Base-by-base conservation (phyloP, 2,888 invertebrate species). In the Hydropsyche betteni region DNA sequence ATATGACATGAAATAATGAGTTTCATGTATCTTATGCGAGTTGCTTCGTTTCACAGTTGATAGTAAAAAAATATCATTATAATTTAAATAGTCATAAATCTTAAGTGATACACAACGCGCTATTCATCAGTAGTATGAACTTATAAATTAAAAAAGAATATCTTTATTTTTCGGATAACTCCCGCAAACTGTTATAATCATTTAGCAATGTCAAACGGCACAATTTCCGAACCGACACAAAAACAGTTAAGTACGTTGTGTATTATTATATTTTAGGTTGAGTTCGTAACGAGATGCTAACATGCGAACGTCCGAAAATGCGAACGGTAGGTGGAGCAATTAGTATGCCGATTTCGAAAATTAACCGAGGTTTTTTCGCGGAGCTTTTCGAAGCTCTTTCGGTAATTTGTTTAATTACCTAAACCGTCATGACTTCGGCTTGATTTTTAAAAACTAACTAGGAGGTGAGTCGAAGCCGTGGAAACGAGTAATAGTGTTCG, bases 231-330 rank as follows among this genome's bases (percentile, higher is more conserved):
- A 50, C 51, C 16, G 51, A 69, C 24, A 24, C 69, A 69, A 24
- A 44, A 44, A 69, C 69, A 69, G 44, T 69, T 69, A 69, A 69
- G 12, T 14, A 38, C 51, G 44, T 69, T 50, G 69, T 24, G 24
- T 10, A 44, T 44, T 44, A 44, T 44, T 44, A 10, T 10, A 10
- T 44, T 44, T 44, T 44, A 44, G 44, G 6, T 44, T 44, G 10
- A 44, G 44, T 44, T 69, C 14, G 14, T 69, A 69, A 69, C 69
- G 69, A 69, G 69, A 69, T 10, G 69, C 38, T 69, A 69, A 69
- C 69, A 69, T 69, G 69, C 69, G 50, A 69, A 69, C 69, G 34
- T 50, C 50, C 16, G 10, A 24, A 36, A 69, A 50, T 44, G 14
- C 24, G 44, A 69, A 69, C 69, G 50, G 69, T 69, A 69, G 69